Evolutionary conservation across 37 sponge, comb jelly and placozoan species (phyloP).

Genomic region (Oopsacas minuta): DNA sequence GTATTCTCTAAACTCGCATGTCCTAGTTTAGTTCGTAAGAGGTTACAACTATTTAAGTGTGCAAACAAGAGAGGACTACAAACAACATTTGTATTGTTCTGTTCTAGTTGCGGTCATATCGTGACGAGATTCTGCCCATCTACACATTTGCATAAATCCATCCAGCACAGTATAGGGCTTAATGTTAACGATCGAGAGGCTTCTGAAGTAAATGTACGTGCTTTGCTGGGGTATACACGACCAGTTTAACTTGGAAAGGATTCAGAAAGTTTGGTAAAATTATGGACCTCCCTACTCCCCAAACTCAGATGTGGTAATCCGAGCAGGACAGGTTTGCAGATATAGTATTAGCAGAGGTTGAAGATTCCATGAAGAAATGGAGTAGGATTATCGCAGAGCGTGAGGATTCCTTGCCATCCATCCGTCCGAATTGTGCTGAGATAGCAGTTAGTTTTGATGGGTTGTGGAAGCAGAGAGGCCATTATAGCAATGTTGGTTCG

Average conservation of each 20-base stretch:
- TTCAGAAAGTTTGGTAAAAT: background rate
- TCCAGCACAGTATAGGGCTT: background rate
- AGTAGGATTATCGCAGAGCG: background rate
- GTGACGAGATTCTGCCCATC: background rate
- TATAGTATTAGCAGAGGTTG: background rate
- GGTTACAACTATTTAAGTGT: background rate
- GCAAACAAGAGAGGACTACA: background rate
- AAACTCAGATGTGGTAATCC: background rate
- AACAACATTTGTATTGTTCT: background rate
- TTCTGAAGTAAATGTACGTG: background rate
- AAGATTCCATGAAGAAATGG: background rate
- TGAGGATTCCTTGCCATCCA: background rate
- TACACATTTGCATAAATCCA: background rate
- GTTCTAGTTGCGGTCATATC: background rate
- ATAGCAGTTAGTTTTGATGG: background rate
- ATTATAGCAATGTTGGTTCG: background rate
- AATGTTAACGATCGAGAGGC: background rate
- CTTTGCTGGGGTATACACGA: background rate
- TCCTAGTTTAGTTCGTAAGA: background rate
- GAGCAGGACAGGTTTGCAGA: background rate
- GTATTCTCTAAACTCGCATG: background rate
- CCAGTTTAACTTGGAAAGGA: background rate
- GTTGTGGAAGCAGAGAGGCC: conserved; percentile 1
- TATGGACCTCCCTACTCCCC: background rate
- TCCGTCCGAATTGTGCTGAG: background rate